Evolutionary conservation across 2,888 invertebrate species (phyloP).

Genomic region (Diogma glabrata): DNA sequence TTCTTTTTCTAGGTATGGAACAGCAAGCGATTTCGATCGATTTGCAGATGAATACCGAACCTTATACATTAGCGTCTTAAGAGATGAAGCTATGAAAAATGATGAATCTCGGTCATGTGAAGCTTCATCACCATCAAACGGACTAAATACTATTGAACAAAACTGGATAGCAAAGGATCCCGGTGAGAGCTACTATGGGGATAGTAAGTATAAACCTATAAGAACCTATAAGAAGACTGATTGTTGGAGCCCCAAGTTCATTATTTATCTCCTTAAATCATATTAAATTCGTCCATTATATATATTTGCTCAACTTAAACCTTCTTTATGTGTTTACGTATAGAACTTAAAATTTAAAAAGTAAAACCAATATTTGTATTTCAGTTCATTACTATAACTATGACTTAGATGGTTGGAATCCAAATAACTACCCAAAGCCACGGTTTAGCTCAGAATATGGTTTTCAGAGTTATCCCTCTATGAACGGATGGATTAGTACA

Average conservation of each 20-base stretch:
- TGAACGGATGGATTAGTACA: slow-evolving; percentile 52
- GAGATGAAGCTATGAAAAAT: slow-evolving; percentile 46
- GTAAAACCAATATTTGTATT: not conserved
- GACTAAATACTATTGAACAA: slow-evolving; percentile 57
- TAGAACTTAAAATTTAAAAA: not conserved
- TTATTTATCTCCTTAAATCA: too few relatives aligned
- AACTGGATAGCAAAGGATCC: slow-evolving; percentile 72
- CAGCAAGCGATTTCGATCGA: slow-evolving; percentile 37
- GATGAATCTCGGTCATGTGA: slow-evolving; percentile 59
- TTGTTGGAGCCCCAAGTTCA: too few relatives aligned
- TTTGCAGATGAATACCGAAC: slow-evolving; percentile 68
- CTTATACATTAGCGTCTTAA: slow-evolving; percentile 70
- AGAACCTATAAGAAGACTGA: too few relatives aligned
- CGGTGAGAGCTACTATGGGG: slow-evolving; percentile 69
- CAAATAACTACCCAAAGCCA: slow-evolving; percentile 61
- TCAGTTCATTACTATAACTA: slow-evolving; percentile 86
- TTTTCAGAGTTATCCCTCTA: slow-evolving; percentile 76
- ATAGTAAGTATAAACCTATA: slow-evolving; percentile 51
- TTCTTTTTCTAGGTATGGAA: too few relatives aligned
- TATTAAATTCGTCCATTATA: too few relatives aligned
- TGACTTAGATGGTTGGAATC: slow-evolving; percentile 65
- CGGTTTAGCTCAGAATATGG: slow-evolving; percentile 96
- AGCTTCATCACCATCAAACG: slow-evolving; percentile 88
- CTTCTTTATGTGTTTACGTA: too few relatives aligned
- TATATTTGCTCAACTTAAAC: too few relatives aligned